Conservation (phyloP, 2,113 vertebrate species). For the Rutilus rutilus region DNA sequence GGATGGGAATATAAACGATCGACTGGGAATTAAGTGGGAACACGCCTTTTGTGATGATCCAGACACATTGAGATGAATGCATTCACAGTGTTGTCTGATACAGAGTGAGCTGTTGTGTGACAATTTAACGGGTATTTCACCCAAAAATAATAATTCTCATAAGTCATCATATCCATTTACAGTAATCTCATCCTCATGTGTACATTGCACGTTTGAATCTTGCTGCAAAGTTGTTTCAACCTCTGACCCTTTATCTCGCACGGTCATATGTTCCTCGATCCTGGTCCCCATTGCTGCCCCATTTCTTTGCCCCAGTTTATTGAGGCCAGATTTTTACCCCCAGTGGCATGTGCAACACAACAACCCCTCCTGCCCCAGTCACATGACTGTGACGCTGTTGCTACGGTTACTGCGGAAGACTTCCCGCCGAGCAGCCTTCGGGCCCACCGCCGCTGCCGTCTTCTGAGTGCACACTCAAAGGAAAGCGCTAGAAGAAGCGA, state of each 20-base stretch:
- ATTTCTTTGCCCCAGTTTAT: conserved; percentile 75
- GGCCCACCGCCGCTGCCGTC: conserved; percentile 44
- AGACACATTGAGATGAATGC: neutral
- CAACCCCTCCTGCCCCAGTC: conserved; percentile 58
- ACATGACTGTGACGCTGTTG: conserved; percentile 73
- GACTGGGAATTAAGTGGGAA: neutral
- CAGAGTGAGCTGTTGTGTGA: too few relatives aligned
- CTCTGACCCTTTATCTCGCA: conserved; percentile 37
- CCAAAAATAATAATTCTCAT: too few relatives aligned
- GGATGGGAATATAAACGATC: neutral
- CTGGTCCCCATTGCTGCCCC: conserved; percentile 50
- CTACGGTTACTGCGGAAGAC: conserved; percentile 74
- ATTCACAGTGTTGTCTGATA: neutral
- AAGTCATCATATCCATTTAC: neutral
- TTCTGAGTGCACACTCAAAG: neutral
- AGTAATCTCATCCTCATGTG: neutral
- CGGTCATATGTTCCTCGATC: conserved; percentile 18
- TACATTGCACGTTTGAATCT: neutral
- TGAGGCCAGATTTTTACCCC: conserved; percentile 72
- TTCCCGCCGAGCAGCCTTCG: conserved; percentile 55
- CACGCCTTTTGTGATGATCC: neutral
- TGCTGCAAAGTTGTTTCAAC: conserved; percentile 44
- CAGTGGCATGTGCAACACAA: conserved; percentile 53
- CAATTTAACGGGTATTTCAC: too few relatives aligned
- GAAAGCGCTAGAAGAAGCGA: conserved; percentile 56